Conservation (phyloP, 2,113 vertebrate species). For the Copsychus sechellarum region DNA sequence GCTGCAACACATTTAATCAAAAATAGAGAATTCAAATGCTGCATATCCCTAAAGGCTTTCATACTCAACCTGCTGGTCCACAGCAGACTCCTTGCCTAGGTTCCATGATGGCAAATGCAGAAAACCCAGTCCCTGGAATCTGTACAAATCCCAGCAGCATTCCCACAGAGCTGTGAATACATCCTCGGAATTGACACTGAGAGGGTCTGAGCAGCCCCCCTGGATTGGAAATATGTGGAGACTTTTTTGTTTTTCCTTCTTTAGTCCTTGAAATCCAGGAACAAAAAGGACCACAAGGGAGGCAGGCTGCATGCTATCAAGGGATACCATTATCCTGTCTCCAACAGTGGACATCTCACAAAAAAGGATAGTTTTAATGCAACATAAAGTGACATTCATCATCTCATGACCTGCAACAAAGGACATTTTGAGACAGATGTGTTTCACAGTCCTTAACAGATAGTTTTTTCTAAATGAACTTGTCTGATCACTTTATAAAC, state of each 20-base stretch:
- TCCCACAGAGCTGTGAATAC: not conserved
- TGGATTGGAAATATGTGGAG: not conserved
- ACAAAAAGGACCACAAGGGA: not conserved
- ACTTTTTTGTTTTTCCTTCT: not conserved
- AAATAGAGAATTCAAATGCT: not conserved
- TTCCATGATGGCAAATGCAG: not conserved
- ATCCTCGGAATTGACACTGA: not conserved
- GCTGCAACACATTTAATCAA: not conserved
- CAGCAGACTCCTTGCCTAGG: not conserved
- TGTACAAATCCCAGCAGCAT: not conserved
- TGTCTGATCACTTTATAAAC: not conserved
- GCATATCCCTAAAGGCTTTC: not conserved
- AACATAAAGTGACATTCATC: not conserved
- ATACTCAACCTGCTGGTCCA: not conserved
- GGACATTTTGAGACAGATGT: rapidly evolving
- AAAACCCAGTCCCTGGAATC: not conserved
- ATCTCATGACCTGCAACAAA: not conserved
- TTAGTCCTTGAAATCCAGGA: not conserved
- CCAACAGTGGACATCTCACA: not conserved
- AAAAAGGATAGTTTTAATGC: not conserved
- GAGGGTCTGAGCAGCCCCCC: not conserved
- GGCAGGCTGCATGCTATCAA: not conserved
- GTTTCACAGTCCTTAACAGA: not conserved
- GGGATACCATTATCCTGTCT: not conserved
- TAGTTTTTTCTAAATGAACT: not conserved